Percentiles rank a stretch among this genome's conserved stretches.
phyloP scores from a whole-genome alignment of 2,888 invertebrate genomes.

The Heterodera filipjevi region DNA sequence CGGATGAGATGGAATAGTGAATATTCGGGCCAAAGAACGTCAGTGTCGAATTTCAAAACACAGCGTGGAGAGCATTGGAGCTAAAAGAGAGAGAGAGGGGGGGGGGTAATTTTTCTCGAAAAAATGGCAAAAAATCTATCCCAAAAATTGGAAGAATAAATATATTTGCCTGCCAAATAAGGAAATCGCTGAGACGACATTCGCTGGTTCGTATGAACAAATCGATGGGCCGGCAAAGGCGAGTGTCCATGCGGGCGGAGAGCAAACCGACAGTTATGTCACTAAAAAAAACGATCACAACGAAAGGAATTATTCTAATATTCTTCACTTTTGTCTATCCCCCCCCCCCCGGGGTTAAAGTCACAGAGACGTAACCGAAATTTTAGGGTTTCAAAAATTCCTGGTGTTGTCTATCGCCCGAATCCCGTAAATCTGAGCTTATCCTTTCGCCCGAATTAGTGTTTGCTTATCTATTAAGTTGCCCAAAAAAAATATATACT shows the following conservation, averaged over 20 bases:
- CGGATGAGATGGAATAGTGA: constrained; percentile 85
- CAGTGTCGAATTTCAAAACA: constrained; percentile 77
- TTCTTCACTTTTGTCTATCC: no score
- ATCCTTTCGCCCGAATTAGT: no score
- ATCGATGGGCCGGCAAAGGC: constrained; percentile 80
- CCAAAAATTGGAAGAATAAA: no score
- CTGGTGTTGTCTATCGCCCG: no score
- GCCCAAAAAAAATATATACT: constrained; percentile 29
- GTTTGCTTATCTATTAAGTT: no score
- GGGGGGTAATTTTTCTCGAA: no score
- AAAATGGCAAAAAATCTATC: no score
- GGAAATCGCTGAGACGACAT: constrained; percentile 80
- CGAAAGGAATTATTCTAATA: no score
- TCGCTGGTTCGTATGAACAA: constrained; percentile 92
- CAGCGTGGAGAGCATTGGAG: constrained; percentile 9
- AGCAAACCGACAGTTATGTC: constrained; percentile 81
- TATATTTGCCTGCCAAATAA: constrained; percentile 73
- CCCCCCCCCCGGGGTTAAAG: no score
- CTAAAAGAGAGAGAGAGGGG: no score
- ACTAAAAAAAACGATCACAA: constrained; percentile 50
- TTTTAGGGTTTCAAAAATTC: constrained; percentile 14
- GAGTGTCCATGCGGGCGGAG: constrained; percentile 78
- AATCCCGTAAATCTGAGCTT: no score
- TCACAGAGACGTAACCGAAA: no score
- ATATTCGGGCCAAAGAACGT: constrained; percentile 94